Conservation (phyloP, 2,113 vertebrate species). For the Cathartes aura region DNA sequence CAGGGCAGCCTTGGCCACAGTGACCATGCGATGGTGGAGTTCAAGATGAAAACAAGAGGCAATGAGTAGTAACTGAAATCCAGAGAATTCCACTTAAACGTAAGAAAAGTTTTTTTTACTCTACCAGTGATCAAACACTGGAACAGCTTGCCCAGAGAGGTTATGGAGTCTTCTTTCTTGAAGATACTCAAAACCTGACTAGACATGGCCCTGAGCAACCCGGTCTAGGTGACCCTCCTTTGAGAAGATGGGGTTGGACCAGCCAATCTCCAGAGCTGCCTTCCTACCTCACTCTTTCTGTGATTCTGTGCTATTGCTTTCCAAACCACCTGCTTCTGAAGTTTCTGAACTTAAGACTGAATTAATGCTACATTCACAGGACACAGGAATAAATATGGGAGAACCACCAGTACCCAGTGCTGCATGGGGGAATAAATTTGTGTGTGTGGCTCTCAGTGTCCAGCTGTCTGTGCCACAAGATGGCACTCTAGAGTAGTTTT, state of each 20-base stretch:
- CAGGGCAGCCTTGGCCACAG: background rate
- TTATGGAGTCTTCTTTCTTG: background rate
- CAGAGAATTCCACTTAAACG: background rate
- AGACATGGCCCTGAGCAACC: background rate
- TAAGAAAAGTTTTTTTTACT: background rate
- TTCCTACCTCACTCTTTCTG: background rate
- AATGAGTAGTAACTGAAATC: background rate
- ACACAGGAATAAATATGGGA: background rate
- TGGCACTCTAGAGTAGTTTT: slow-evolving; percentile 37
- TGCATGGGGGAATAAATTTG: background rate
- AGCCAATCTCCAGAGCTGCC: background rate
- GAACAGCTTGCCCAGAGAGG: background rate
- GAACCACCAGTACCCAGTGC: too few species aligned
- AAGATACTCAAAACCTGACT: background rate
- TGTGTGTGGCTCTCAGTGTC: background rate
- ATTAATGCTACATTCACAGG: background rate
- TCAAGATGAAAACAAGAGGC: background rate
- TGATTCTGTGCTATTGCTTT: background rate
- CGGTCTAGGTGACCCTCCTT: background rate
- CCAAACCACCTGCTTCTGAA: background rate
- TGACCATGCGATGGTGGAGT: background rate
- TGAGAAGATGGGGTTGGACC: background rate
- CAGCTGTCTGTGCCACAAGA: background rate
- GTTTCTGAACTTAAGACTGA: background rate
- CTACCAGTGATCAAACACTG: background rate